Evolutionary conservation across 2,113 vertebrate genomes (phyloP).

Genomic region (Acrocephalus arundinaceus): DNA sequence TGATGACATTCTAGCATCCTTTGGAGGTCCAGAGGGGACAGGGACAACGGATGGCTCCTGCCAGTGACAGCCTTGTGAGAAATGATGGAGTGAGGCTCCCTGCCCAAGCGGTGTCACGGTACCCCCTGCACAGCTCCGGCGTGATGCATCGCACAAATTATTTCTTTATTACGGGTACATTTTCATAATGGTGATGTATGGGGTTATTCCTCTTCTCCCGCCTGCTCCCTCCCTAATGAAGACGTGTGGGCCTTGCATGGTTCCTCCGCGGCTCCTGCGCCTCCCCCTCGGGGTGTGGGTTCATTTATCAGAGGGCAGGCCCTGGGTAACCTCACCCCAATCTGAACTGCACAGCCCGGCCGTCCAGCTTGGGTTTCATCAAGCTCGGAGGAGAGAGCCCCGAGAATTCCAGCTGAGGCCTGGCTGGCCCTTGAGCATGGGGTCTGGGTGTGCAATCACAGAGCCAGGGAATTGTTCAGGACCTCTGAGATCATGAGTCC

Average conservation of each 20-base stretch:
- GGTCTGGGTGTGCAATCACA: not conserved
- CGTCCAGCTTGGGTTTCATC: not conserved
- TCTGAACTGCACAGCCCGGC: not conserved
- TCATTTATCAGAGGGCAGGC: not conserved
- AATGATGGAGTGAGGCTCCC: not conserved
- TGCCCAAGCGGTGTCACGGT: not conserved
- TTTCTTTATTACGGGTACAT: slow-evolving; percentile 53
- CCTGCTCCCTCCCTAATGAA: slow-evolving; percentile 42
- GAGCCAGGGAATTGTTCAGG: not conserved
- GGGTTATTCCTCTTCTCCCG: not conserved
- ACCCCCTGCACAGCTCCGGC: not conserved
- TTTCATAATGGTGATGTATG: slow-evolving; percentile 50
- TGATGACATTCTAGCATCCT: not conserved
- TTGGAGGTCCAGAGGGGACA: not conserved
- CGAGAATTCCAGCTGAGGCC: not conserved
- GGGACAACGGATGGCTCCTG: not conserved
- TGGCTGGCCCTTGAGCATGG: fast-evolving
- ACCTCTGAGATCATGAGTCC: not conserved
- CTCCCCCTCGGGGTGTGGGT: not conserved
- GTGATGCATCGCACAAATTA: slow-evolving; percentile 41
- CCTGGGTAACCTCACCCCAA: not conserved
- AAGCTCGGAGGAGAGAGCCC: not conserved
- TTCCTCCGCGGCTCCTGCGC: not conserved
- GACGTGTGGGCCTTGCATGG: not conserved
- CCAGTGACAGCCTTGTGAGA: not conserved